Base-by-base conservation (phyloP, 2,888 invertebrate species). In the Cephalotes varians region DNA sequence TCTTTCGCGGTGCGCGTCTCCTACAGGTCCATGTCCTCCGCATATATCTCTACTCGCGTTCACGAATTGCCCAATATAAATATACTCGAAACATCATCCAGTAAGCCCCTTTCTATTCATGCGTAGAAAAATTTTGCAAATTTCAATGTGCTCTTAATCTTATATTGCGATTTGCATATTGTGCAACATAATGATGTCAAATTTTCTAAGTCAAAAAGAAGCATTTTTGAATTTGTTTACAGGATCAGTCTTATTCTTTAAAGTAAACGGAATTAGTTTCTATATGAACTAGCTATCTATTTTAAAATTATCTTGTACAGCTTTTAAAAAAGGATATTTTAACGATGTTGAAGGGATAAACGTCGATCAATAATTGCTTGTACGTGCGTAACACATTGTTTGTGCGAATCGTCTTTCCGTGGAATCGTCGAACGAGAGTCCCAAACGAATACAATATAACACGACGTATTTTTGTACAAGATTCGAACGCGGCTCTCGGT, bases 1-100 rank as follows among this genome's bases (percentile, higher is more conserved):
- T 80, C 74, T 69, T 69, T 79, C 85, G 72, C 69, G 64, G 47
- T 56, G 79, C 58, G 82, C 82, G 84, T 83, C 86, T 88, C 82
- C 90, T 84, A 81, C 81, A 54, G 79, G 64, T 87, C 80, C 77
- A 31, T 76, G 58, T 74, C 73, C 79, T 67, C 28, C 67, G 51
- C 64, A 34, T 80, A 73, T 74, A 73, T 81, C 69, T 73, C 64
- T 77, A 18, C 25, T 71, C 51, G 67, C 51, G 74, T 79, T 65
- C 69, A 40, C 69, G 37, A 56, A 88, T 86, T 82, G 74, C 69
- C 81, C 40, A 82, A 88, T 85, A 40, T 80, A 82, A 51, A 60
- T 80, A 81, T 40, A 65, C 74, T 83, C 83, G 67, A 82, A 88
- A 88, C 58, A 74, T 60, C 37, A 67, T 67, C 58, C 73, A 60